Conservation (phyloP, 2,888 invertebrate species). For the Plagodis pulveraria region DNA sequence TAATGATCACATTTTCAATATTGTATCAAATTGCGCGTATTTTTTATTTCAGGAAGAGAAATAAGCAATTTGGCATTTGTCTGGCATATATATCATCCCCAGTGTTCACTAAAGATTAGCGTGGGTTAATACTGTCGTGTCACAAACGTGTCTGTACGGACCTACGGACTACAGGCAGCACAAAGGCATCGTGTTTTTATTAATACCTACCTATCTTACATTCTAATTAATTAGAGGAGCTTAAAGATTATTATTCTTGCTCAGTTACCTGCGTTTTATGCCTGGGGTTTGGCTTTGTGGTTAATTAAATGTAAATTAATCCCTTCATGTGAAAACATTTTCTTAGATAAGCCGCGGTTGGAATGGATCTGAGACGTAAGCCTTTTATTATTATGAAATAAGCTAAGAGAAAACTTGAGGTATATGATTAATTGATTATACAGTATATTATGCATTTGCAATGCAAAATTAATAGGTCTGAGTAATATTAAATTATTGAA, state of each 20-base stretch:
- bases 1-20: too few species aligned
- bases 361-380: not conserved
- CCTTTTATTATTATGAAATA: not conserved
- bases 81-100: not conserved
- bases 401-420: not conserved
- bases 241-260: constrained; percentile 15
- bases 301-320: constrained; percentile 28
- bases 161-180: not conserved
- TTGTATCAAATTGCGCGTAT: not conserved
- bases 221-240: constrained; percentile 38
- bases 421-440: too few species aligned
- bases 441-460: too few species aligned
- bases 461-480: not conserved
- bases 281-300: constrained; percentile 8
- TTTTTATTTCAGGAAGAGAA: not conserved
- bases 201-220: constrained; percentile 27
- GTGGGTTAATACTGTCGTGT: constrained; percentile 16
- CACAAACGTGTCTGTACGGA: constrained; percentile 14
- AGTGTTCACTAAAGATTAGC: not conserved
- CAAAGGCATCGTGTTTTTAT: constrained; percentile 22
- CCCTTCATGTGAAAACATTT: constrained; percentile 12
- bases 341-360: constrained; percentile 8
- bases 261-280: not conserved
- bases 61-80: not conserved
- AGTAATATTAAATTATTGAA: not conserved